Evolutionary conservation across 2,797 vertebrate species (phyloP), one percentile per base, ranked within the genome.

Genomic region (Poecilia velifera): DNA sequence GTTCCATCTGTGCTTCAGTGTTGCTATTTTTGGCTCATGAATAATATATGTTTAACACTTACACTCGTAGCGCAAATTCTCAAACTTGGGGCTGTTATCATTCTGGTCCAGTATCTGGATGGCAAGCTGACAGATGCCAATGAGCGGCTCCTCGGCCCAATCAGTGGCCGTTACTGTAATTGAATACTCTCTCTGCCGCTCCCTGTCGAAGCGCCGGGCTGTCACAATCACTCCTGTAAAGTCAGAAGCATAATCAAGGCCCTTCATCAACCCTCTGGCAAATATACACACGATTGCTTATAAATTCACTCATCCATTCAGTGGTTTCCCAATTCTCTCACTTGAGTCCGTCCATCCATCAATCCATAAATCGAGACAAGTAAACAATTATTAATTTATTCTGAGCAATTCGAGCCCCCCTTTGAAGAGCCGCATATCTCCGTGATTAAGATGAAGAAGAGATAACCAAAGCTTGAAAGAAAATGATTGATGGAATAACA

Each of bases 21-120:
- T 76, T 76, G 76, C 0, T 20, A 36, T 70, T 47, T 34, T 46
- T 43, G 49, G 46, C 59, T 76, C 36, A 79, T 77, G 6, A 34
- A 72, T 72, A 25, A 76, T 70, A 45, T 76, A 25, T 47, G 10
- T 72, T 25, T 64, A 73, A 45, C 64, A 95, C 96, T 97, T 95
- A 98, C 97, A 97, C 90, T 98, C 97, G 62, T 98, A 98, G 88
- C 85, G 97, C 77, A 96, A 90, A 92, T 97, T 98, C 94, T 98
- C 97, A 94, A 98, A 98, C 95, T 96, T 97, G 76, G 97, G 97
- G 91, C 95, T 97, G 86, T 97, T 98, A 91, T 98, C 97, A 75
- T 98, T 98, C 94, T 97, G 95, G 88, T 98, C 97, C 89, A 97
- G 91, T 90, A 98, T 97, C 88, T 96, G 88, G 80, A 98, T 55